These are phyloP conservation scores for Vanessa cardui DNA, from an alignment of 2,888 invertebrate species.

Conservation along the genomic window DNA sequence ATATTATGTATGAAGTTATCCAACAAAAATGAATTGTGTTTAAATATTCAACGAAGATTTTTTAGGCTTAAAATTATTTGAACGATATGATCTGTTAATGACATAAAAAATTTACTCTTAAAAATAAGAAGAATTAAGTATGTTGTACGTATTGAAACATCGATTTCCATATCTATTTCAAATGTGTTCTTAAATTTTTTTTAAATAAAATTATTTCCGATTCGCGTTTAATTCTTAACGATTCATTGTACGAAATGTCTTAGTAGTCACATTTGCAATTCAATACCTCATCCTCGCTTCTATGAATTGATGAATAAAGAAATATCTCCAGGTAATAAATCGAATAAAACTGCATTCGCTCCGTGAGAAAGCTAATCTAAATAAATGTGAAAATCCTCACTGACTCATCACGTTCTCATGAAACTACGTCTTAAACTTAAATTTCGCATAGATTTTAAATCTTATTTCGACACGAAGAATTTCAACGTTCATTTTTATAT, in stretches of 20 bases:
- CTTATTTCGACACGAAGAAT: slow-evolving; percentile 9
- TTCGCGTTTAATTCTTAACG: slow-evolving; percentile 14
- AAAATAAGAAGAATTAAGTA: too few relatives aligned
- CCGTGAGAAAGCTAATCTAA: slow-evolving; percentile 25
- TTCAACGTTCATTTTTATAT: neutral
- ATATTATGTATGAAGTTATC: neutral
- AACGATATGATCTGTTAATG: too few relatives aligned
- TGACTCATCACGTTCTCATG: slow-evolving; percentile 22
- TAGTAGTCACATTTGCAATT: slow-evolving; percentile 24
- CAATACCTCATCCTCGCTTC: slow-evolving; percentile 28
- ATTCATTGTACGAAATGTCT: slow-evolving; percentile 22
- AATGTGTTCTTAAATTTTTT: slow-evolving; percentile 9
- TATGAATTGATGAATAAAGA: slow-evolving; percentile 29
- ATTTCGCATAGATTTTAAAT: slow-evolving; percentile 20
- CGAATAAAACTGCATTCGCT: slow-evolving; percentile 30
- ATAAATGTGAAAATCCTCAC: slow-evolving; percentile 35
- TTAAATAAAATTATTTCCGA: slow-evolving; percentile 7
- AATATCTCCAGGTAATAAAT: slow-evolving; percentile 33
- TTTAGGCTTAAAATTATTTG: neutral
- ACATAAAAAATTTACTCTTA: too few relatives aligned
- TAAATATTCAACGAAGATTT: neutral
- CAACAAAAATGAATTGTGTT: neutral
- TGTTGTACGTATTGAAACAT: too few relatives aligned
- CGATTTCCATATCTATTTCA: neutral
- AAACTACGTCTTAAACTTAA: slow-evolving; percentile 20